Evolutionary conservation across 92 coral and sea anemone genomes (phyloP).

Genomic region (Epizoanthus rinbou): DNA sequence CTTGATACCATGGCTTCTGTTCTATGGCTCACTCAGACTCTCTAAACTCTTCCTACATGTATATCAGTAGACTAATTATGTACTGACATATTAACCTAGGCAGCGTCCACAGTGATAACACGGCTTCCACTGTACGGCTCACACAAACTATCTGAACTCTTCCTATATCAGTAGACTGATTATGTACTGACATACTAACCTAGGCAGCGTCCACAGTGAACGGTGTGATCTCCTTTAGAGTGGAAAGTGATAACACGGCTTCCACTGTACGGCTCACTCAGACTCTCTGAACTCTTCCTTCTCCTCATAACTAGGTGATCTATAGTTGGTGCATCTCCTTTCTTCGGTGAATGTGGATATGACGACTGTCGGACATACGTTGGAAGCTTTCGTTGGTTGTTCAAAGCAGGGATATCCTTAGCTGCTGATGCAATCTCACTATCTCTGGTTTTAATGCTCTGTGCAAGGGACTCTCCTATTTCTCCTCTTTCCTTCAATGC

Average conservation of each 20-base stretch:
- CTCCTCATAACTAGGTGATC: conserved; percentile 52
- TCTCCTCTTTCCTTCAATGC: conserved; percentile 63
- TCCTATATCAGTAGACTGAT: conserved; percentile 8
- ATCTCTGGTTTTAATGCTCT: conserved; percentile 61
- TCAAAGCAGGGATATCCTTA: conserved; percentile 50
- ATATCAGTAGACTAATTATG: neutral
- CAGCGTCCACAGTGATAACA: conserved; percentile 88
- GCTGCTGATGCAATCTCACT: conserved; percentile 44
- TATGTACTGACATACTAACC: conserved; percentile 55
- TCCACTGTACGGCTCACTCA: conserved; percentile 66
- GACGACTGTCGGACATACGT: conserved; percentile 17
- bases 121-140: conserved; percentile 69
- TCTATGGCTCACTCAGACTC: conserved; percentile 55
- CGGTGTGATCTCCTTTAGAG: conserved; percentile 75
- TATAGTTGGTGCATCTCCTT: conserved; percentile 44
- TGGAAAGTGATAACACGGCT: conserved; percentile 69
- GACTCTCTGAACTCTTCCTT: conserved; percentile 74
- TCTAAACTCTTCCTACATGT: conserved; percentile 74
- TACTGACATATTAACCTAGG: conserved; percentile 60
- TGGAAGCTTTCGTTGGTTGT: conserved; percentile 47
- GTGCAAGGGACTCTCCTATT: conserved; percentile 47
- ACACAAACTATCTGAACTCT: conserved; percentile 72
- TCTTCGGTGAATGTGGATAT: conserved; percentile 49
- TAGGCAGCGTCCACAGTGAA: conserved; percentile 92
- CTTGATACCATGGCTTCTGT: conserved; percentile 65